Evolutionary conservation across 2,888 invertebrate species (phyloP), one percentile per base, ranked within the genome.

Genomic region (Amblyteles armatorius): DNA sequence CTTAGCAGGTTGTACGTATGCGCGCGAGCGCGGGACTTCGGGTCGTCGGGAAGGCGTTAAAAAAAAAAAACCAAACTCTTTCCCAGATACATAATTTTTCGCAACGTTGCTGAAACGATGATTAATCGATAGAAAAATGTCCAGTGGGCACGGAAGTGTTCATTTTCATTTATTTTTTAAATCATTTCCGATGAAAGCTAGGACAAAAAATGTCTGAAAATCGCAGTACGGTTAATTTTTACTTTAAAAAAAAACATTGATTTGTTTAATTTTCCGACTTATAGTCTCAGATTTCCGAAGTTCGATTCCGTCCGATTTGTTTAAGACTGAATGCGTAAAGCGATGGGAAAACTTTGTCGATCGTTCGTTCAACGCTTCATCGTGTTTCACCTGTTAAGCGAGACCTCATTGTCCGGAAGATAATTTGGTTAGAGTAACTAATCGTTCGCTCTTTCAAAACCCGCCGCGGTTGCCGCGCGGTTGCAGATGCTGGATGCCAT

Each of bases 381-480:
- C 90, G 52, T 67, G 22, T 67, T 81, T 90, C 91, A 91, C 91
- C 91, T 90, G 92, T 90, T 90, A 89, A 90, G 88, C 87, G 85
- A 74, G 79, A 55, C 63, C 71, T 69, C 84, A 83, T 93, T 93
- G 93, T 93, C 90, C 90, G 90, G 90, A 89, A 90, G 93, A 93
- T 93, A 93, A 93, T 94, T 94, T 91, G 91, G 93, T 93, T 93
- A 93, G 92, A 93, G 92, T 93, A 93, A 93, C 93, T 94, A 94
- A 94, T 94, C 92, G 93, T 92, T 91, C 90, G 91, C 87, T 88
- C 93, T 92, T 93, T 94, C 92, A 87, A 91, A 91, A 89, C 88
- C 88, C 83, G 92, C 92, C 92, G 92, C 93, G 81, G 89, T 89
- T 88, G 89, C 86, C 72, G 71, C 55, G 65, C 44, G 73, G 63